phyloP scores from a whole-genome alignment of 1,140 invertebrate species.

The Camponotus floridanus region DNA sequence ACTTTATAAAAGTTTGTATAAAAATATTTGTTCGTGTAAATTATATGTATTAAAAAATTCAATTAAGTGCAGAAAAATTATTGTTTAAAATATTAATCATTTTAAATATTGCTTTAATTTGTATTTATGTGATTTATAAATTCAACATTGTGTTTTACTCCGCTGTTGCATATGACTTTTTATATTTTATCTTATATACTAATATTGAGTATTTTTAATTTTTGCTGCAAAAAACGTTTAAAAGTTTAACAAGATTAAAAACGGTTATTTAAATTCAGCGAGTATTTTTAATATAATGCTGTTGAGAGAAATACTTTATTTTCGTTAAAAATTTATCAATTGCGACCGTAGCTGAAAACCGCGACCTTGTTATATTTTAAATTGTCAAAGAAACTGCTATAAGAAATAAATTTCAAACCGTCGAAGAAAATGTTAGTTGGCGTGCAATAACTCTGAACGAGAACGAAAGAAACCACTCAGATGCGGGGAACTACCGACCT shows the following conservation, averaged over 20 bases:
- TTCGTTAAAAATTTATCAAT: conserved; percentile 57
- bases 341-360: background rate
- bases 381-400: background rate
- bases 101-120: too few species aligned
- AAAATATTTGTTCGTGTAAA: too few species aligned
- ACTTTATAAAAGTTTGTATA: too few species aligned
- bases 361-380: conserved; percentile 15
- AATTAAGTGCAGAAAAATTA: too few species aligned
- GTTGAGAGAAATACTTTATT: background rate
- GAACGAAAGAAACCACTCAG: conserved; percentile 31
- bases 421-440: background rate
- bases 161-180: too few species aligned
- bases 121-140: too few species aligned
- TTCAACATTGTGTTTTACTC: too few species aligned
- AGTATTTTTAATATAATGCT: conserved; percentile 49
- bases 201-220: too few species aligned
- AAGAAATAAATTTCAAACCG: conserved; percentile 5
- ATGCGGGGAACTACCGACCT: conserved; percentile 27
- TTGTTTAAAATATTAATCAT: too few species aligned
- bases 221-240: too few species aligned
- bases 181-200: too few species aligned
- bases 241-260: background rate
- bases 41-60: too few species aligned
- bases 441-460: background rate
- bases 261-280: conserved; percentile 37